Conservation (phyloP, 2,113 vertebrate species). For the Centropus bengalensis region DNA sequence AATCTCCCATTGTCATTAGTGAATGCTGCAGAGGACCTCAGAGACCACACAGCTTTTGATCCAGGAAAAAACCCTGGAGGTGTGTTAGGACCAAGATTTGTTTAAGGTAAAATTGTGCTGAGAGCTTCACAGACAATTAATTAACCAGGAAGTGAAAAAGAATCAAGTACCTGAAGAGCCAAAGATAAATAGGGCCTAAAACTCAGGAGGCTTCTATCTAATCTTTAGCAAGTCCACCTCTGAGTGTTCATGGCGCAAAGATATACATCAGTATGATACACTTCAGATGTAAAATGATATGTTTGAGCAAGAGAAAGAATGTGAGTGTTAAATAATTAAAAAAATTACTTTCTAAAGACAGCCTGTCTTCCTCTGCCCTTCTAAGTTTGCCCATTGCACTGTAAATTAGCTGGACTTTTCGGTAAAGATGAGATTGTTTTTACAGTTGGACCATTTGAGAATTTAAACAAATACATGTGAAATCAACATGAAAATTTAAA, state of each 20-base stretch:
- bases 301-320: not conserved
- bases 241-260: not conserved
- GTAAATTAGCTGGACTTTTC: not conserved
- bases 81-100: not conserved
- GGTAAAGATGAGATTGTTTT: not conserved
- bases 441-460: not conserved
- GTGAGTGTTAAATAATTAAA: not conserved
- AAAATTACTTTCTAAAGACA: not conserved
- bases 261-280: rapidly evolving
- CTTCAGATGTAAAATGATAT: not conserved
- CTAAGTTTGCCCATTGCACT: not conserved
- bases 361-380: not conserved
- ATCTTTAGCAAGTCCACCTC: not conserved
- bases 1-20: not conserved
- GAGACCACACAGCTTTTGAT: not conserved
- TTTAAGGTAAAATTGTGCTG: not conserved
- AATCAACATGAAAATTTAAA: not conserved
- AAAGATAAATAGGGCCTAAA: not conserved
- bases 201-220: not conserved
- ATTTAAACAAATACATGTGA: not conserved
- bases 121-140: not conserved
- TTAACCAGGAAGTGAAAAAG: not conserved
- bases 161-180: not conserved
- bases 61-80: not conserved
- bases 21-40: not conserved